Evolutionary conservation across 2,113 vertebrate genomes (phyloP).

Genomic region (Chaetura pelagica): DNA sequence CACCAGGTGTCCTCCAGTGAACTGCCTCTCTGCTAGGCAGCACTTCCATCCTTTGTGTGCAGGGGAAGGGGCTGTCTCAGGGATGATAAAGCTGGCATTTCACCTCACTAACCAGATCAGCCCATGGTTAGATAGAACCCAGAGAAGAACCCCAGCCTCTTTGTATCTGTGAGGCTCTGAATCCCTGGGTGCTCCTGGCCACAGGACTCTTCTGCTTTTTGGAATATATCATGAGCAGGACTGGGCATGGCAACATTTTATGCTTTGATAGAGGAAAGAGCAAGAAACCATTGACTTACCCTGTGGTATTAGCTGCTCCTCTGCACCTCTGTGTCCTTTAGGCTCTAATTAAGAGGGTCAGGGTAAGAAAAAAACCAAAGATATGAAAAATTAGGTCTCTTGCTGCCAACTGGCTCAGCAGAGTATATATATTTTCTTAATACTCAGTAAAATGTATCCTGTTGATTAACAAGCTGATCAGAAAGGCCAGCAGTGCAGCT

Average conservation of each 20-base stretch:
- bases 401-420: slow-evolving; percentile 44
- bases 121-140: not conserved
- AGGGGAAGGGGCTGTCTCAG: not conserved
- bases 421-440: slow-evolving; percentile 23
- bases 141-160: not conserved
- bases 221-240: not conserved
- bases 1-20: not conserved
- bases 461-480: slow-evolving; percentile 63
- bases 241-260: not conserved
- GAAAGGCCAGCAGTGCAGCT: slow-evolving; percentile 50
- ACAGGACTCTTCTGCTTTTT: not conserved
- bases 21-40: not conserved
- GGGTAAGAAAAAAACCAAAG: not conserved
- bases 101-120: not conserved
- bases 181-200: not conserved
- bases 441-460: slow-evolving; percentile 30
- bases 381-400: slow-evolving; percentile 23
- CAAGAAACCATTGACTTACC: slow-evolving; percentile 32
- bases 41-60: not conserved
- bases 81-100: not conserved
- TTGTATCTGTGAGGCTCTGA: not conserved
- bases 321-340: slow-evolving; percentile 44
- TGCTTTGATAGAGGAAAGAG: not conserved
- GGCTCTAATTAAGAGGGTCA: slow-evolving; percentile 13
- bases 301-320: slow-evolving; percentile 58